A percentile compares a stretch with the other conserved stretches of the same genome.
Evolutionary conservation across 2,797 vertebrate genomes (phyloP).

Genomic region (Lutjanus argentimaculatus): DNA sequence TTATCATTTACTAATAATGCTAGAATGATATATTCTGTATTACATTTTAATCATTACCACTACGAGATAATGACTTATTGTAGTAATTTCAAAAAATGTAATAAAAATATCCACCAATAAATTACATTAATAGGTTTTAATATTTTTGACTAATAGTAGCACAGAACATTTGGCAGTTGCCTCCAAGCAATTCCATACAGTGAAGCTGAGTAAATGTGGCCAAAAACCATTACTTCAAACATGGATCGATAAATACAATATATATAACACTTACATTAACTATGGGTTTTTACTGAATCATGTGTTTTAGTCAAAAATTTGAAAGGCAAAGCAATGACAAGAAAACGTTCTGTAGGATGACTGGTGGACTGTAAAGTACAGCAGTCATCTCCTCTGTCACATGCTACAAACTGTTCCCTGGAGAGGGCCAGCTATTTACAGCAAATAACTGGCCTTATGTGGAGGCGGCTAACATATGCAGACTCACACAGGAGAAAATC

Average conservation of each 20-base stretch:
- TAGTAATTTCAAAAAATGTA: background rate
- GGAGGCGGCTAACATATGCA: constrained; percentile 75
- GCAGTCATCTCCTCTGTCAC: constrained; percentile 41
- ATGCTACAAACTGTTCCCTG: constrained; percentile 50
- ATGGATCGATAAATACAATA: background rate
- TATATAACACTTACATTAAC: background rate
- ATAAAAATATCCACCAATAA: background rate
- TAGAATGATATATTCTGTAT: background rate
- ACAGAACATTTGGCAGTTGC: background rate
- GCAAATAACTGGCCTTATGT: constrained; percentile 55
- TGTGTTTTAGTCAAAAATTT: background rate
- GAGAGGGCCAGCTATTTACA: constrained; percentile 61
- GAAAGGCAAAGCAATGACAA: constrained; percentile 13
- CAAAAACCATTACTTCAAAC: background rate
- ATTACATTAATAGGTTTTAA: background rate
- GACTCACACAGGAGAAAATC: constrained; percentile 76
- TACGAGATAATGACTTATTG: background rate
- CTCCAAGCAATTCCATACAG: too few relatives aligned
- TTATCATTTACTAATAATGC: background rate
- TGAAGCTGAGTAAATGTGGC: background rate
- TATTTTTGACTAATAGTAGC: background rate
- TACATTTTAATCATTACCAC: background rate
- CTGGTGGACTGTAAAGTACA: constrained; percentile 36
- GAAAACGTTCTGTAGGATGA: constrained; percentile 13
- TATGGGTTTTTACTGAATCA: too few relatives aligned